Conservation (phyloP, 1,140 invertebrate species). For the Brachionus asplanchnoidis region DNA sequence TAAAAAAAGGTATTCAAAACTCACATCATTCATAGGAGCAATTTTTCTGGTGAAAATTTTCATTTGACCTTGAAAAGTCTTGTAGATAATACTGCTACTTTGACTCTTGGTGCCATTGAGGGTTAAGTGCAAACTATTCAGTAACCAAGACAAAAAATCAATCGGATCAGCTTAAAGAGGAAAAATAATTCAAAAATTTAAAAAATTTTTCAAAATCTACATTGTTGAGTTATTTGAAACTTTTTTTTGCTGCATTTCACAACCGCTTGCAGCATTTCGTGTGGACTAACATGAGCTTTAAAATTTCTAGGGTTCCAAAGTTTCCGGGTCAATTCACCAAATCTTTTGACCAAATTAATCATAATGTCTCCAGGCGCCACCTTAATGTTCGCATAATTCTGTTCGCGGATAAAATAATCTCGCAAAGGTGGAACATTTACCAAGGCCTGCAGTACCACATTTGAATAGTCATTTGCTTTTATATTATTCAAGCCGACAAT, state of each 20-base stretch:
- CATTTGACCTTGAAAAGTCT: constrained; percentile 91
- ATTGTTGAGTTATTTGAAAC: constrained; percentile 97
- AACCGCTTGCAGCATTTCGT: constrained; percentile 99
- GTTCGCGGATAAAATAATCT: constrained; percentile 88
- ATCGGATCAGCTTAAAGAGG: constrained; percentile 77
- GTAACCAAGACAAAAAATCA: constrained; percentile 91
- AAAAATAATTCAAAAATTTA: not conserved
- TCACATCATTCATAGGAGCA: constrained; percentile 76
- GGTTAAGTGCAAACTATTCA: constrained; percentile 84
- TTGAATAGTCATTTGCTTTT: constrained; percentile 96
- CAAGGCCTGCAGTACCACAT: constrained; percentile 74
- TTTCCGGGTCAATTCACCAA: constrained; percentile 93
- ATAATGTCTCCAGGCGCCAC: constrained; percentile 48
- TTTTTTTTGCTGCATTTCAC: constrained; percentile 94
- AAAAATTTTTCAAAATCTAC: constrained; percentile 55
- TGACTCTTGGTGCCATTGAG: constrained; percentile 55
- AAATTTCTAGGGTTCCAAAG: constrained; percentile 99
- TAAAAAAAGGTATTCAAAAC: not conserved
- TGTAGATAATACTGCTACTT: constrained; percentile 72
- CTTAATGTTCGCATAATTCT: constrained; percentile 48
- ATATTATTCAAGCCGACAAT: constrained; percentile 96
- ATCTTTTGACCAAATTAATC: constrained; percentile 86
- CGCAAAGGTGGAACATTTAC: constrained; percentile 87
- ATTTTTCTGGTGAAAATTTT: constrained; percentile 87
- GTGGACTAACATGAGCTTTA: constrained; percentile 97